Conservation (phyloP, 1,140 invertebrate species). For the Drosophila auraria region DNA sequence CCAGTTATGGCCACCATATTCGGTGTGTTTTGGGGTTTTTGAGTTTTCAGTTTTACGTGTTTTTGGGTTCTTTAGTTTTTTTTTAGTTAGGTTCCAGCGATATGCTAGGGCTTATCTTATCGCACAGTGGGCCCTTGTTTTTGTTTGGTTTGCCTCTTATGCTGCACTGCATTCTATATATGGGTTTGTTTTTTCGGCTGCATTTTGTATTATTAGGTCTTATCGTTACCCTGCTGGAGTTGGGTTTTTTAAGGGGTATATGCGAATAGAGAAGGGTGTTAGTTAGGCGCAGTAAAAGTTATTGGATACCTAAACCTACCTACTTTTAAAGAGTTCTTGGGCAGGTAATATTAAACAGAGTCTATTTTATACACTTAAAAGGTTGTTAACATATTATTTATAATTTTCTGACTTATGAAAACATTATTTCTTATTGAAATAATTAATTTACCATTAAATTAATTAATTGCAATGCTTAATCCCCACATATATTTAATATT, state of each 20-base stretch:
- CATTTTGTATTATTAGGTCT: slow-evolving; percentile 54
- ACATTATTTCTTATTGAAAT: no score
- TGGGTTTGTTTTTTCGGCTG: slow-evolving; percentile 44
- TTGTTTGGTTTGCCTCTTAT: slow-evolving; percentile 45
- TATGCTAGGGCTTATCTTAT: slow-evolving; percentile 54
- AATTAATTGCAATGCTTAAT: neutral
- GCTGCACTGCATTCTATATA: slow-evolving; percentile 36
- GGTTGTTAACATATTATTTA: no score
- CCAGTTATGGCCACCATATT: slow-evolving; percentile 50
- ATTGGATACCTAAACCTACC: no score
- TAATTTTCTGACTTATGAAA: neutral
- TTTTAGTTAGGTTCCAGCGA: slow-evolving; percentile 26
- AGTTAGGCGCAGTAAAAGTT: neutral
- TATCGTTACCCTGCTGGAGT: slow-evolving; percentile 29
- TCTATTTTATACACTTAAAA: neutral
- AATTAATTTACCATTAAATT: neutral
- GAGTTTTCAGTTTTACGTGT: slow-evolving; percentile 17
- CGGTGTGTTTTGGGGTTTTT: slow-evolving; percentile 15
- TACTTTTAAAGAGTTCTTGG: rapidly evolving
- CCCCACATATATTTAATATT: rapidly evolving
- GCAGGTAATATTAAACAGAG: neutral
- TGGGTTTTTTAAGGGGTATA: slow-evolving; percentile 2
- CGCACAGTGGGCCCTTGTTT: slow-evolving; percentile 42
- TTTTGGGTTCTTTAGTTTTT: slow-evolving; percentile 6
- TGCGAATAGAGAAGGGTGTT: neutral